Conservation (phyloP, 2,797 vertebrate species). For the Spinibarbus caldwelli region DNA sequence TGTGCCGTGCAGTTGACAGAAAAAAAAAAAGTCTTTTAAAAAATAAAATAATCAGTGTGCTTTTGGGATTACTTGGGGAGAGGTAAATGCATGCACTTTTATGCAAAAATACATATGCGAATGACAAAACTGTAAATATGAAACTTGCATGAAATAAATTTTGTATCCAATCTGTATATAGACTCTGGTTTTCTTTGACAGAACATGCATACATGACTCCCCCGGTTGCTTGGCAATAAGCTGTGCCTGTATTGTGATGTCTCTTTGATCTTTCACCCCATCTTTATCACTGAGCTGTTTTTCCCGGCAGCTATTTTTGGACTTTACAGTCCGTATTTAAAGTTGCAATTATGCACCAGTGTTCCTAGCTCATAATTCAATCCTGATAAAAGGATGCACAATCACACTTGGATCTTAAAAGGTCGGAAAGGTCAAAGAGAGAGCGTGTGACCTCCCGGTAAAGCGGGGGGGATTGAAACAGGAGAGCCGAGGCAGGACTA, state of each 20-base stretch:
- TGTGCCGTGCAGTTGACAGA: constrained; percentile 66
- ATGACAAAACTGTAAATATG: constrained; percentile 82
- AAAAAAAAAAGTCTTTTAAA: constrained; percentile 54
- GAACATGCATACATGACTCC: constrained; percentile 74
- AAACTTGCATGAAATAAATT: constrained; percentile 99
- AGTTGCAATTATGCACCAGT: background rate
- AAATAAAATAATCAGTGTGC: constrained; percentile 75
- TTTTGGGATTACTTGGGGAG: constrained; percentile 89
- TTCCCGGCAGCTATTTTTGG: constrained; percentile 13
- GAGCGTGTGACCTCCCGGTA: constrained; percentile 50
- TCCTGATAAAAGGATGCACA: constrained; percentile 14
- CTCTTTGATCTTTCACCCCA: constrained; percentile 69
- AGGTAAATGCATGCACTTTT: constrained; percentile 99
- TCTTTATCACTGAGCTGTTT: constrained; percentile 22
- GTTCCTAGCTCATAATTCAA: constrained; percentile 14
- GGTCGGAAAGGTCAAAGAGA: constrained; percentile 69
- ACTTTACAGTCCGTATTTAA: background rate
- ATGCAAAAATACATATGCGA: constrained; percentile 89
- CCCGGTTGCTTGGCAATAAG: constrained; percentile 55
- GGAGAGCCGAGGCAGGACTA: constrained; percentile 54
- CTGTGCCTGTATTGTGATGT: constrained; percentile 51
- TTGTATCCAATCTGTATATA: constrained; percentile 87
- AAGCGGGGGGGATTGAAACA: constrained; percentile 65
- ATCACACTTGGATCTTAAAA: constrained; percentile 23
- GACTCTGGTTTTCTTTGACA: constrained; percentile 82